Conservation (phyloP, 2,888 invertebrate genomes). For the Unio delphinus region DNA sequence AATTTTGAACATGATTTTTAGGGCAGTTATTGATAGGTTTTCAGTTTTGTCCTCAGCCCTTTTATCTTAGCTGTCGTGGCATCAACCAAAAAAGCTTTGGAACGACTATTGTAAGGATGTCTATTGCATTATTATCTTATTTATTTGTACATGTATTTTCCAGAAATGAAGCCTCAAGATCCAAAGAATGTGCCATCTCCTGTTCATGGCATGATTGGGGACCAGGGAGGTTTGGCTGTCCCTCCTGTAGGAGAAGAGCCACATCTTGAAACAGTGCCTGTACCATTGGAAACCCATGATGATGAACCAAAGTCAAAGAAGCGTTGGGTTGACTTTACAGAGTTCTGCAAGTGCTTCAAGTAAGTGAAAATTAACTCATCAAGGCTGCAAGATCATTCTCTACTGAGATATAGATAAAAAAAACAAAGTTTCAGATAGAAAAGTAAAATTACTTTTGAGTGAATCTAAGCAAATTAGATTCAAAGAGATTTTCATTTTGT, state of each 20-base stretch:
- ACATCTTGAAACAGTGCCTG: conserved; percentile 12
- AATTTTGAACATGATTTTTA: too few species aligned
- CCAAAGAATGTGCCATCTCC: conserved; percentile 11
- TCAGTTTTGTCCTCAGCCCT: not conserved
- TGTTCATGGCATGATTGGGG: conserved; percentile 21
- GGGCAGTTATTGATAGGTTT: too few species aligned
- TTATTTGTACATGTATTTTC: too few species aligned
- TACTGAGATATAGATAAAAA: too few species aligned
- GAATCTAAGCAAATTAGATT: too few species aligned
- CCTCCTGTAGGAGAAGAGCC: conserved; percentile 39
- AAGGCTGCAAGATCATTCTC: too few species aligned
- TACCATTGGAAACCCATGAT: conserved; percentile 9
- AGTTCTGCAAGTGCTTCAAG: conserved; percentile 70
- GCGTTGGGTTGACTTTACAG: conserved; percentile 70
- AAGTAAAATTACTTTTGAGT: too few species aligned
- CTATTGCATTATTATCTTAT: not conserved
- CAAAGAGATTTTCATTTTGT: too few species aligned
- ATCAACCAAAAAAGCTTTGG: too few species aligned
- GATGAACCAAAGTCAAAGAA: conserved; percentile 49
- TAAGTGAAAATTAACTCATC: conserved; percentile 39
- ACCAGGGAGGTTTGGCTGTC: conserved; percentile 40
- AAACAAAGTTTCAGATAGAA: too few species aligned
- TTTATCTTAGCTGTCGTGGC: too few species aligned
- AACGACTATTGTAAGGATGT: too few species aligned
- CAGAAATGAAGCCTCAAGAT: conserved; percentile 10